Evolutionary conservation across 53 echinoderm and acorn worm species (phyloP).

Genomic region (Temnopleurus reevesii): DNA sequence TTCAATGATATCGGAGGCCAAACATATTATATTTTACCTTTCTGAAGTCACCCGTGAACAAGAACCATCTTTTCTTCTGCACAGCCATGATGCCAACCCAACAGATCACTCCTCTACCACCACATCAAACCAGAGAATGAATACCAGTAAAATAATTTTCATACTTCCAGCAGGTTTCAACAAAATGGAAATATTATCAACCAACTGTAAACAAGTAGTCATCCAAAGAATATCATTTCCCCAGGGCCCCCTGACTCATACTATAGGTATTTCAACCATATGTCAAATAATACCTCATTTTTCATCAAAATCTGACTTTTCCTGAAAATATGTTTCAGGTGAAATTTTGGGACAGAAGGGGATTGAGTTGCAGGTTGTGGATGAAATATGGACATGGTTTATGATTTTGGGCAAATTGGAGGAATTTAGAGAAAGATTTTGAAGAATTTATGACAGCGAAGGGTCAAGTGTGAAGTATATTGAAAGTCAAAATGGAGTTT

Average conservation of each 20-base stretch:
- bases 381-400: neutral
- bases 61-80: neutral
- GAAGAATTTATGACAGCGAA: slow-evolving; percentile 23
- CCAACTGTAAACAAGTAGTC: slow-evolving; percentile 2
- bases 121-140: neutral
- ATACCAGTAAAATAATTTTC: neutral
- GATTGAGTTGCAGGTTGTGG: neutral
- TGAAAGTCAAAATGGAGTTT: slow-evolving; percentile 21
- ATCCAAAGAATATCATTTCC: slow-evolving; percentile 20
- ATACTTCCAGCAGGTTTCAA: neutral
- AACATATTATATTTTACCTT: too few species aligned
- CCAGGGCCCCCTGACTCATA: neutral
- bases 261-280: neutral
- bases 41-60: neutral
- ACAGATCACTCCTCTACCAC: too few species aligned
- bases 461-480: neutral
- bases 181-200: neutral
- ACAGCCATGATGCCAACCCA: neutral
- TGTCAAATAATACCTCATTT: neutral
- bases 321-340: neutral
- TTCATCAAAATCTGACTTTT: neutral
- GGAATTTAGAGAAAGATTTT: neutral
- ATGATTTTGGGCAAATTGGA: neutral
- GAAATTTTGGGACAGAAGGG: neutral
- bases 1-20: too few species aligned